Evolutionary conservation across 2,797 vertebrate species (phyloP).

Genomic region (Acomys russatus): DNA sequence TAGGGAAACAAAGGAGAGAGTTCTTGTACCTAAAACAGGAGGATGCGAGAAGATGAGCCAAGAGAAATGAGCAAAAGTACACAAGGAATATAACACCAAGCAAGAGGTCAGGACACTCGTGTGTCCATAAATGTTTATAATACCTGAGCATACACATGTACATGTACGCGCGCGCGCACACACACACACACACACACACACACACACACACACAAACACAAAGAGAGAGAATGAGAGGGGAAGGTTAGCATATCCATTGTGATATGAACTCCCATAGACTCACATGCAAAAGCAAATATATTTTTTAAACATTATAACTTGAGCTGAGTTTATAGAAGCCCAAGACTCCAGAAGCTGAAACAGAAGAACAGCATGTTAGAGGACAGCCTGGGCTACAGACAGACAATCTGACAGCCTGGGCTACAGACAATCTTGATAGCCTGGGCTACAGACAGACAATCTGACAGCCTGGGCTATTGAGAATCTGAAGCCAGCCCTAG

Average conservation of each 20-base stretch:
- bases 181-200: background rate
- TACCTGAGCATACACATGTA: no score
- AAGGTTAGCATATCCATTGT: background rate
- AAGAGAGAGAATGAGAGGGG: background rate
- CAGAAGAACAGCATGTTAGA: background rate
- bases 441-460: background rate
- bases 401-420: background rate
- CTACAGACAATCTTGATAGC: background rate
- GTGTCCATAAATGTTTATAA: background rate
- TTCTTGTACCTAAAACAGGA: constrained; percentile 46
- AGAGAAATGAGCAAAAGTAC: background rate
- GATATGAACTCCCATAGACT: background rate
- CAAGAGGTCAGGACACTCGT: background rate
- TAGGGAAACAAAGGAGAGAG: background rate
- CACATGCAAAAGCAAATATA: background rate
- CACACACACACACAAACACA: background rate
- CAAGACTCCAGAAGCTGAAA: background rate
- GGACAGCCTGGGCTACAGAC: background rate
- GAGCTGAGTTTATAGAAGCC: background rate
- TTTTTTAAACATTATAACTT: background rate
- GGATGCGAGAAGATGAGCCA: background rate
- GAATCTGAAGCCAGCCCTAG: background rate
- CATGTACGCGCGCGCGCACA: background rate
- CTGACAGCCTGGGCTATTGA: background rate
- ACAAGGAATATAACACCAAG: background rate